phyloP scores from a whole-genome alignment of 2,888 invertebrate genomes.

The Galerucella pusilla region DNA sequence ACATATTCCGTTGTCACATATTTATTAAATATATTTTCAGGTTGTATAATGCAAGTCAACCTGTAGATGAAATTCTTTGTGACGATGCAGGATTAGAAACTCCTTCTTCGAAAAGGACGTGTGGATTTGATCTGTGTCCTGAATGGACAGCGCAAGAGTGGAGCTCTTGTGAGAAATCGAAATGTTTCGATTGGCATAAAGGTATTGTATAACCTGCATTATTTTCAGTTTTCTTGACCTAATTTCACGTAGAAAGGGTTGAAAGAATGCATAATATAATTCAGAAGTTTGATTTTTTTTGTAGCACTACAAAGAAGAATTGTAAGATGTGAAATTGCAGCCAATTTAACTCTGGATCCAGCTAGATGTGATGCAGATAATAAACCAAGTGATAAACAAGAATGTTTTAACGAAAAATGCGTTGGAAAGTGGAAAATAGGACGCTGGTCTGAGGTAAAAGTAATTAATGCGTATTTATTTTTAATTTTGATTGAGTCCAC shows the following conservation, averaged over 20 bases:
- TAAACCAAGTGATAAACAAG: conserved; percentile 80
- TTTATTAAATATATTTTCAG: conserved; percentile 47
- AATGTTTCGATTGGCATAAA: conserved; percentile 81
- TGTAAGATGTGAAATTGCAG: conserved; percentile 70
- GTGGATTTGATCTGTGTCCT: conserved; percentile 77
- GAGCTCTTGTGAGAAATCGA: conserved; percentile 77
- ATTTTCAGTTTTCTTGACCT: too few species aligned
- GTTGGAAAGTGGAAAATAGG: conserved; percentile 91
- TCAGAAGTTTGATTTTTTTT: conserved; percentile 38
- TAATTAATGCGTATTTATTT: background rate
- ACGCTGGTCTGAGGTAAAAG: conserved; percentile 90
- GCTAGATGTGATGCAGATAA: conserved; percentile 77
- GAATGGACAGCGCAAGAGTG: conserved; percentile 78
- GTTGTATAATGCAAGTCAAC: conserved; percentile 68
- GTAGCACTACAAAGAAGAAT: conserved; percentile 79
- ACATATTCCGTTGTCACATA: background rate
- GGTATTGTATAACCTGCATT: conserved; percentile 60
- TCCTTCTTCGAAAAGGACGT: conserved; percentile 73
- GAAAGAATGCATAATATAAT: background rate
- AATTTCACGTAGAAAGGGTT: background rate
- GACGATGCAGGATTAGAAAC: conserved; percentile 76
- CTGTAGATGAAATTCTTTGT: conserved; percentile 75
- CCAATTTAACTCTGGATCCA: conserved; percentile 58
- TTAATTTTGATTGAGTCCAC: too few species aligned
- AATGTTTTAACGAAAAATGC: conserved; percentile 87